Percentiles rank a stretch among this genome's conserved stretches.
phyloP scores from a whole-genome alignment of 1,140 invertebrate species.

The Pseudomyrmex concolor region DNA sequence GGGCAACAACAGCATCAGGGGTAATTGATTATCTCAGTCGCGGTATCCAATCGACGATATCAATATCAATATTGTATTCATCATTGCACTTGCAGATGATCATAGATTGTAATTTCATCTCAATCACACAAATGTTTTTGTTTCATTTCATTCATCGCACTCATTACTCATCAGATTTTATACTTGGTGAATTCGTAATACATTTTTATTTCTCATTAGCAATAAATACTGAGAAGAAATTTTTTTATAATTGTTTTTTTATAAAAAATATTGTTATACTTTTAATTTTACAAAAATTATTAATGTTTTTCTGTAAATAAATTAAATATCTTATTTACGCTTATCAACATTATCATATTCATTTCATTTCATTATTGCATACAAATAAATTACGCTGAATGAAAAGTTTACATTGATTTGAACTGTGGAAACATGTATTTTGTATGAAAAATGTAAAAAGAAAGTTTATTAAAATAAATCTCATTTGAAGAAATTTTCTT shows the following conservation, averaged over 20 bases:
- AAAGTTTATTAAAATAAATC: conserved; percentile 27
- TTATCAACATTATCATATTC: not conserved
- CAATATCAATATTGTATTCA: not conserved
- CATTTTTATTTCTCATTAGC: not conserved
- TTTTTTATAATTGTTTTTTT: not conserved
- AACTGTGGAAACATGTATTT: not conserved
- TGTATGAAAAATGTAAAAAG: not conserved
- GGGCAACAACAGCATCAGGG: conserved; percentile 28
- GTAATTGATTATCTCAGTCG: not conserved
- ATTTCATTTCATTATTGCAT: not conserved
- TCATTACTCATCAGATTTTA: conserved; percentile 26
- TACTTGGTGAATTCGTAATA: not conserved
- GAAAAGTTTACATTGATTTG: not conserved
- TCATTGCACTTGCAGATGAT: not conserved
- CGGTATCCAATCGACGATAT: not conserved
- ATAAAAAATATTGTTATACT: not conserved
- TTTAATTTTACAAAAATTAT: too few species aligned
- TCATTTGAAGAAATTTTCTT: not conserved
- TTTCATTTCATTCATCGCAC: conserved; percentile 22
- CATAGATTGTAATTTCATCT: not conserved
- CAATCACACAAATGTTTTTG: not conserved
- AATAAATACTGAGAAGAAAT: not conserved
- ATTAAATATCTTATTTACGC: not conserved
- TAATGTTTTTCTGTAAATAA: not conserved
- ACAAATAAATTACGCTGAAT: too few species aligned